phyloP scores from a whole-genome alignment of 2,797 vertebrate species.

The Cheirogaleus major region DNA sequence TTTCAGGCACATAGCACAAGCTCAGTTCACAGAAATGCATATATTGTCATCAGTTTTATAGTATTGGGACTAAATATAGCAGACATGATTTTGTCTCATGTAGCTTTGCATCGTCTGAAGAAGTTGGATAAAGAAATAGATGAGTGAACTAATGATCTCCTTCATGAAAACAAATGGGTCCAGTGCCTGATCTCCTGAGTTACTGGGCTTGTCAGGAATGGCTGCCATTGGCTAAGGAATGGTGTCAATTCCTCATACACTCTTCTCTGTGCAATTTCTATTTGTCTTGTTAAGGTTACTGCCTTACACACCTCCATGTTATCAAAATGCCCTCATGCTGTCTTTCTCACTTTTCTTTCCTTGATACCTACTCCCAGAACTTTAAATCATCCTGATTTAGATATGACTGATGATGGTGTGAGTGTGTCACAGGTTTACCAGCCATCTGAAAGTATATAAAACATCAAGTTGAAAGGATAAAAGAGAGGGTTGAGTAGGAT shows the following conservation, averaged over 20 bases:
- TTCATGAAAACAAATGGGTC: background rate
- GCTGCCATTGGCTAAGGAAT: background rate
- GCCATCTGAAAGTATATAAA: background rate
- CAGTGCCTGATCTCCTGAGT: background rate
- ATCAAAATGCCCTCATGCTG: background rate
- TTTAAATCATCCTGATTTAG: background rate
- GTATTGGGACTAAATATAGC: background rate
- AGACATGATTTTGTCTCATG: background rate
- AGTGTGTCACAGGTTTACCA: background rate
- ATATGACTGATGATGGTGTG: background rate
- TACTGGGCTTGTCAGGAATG: background rate
- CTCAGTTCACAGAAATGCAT: background rate
- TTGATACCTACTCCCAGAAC: background rate
- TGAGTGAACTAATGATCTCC: accelerated
- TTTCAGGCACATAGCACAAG: background rate
- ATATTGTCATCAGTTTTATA: background rate
- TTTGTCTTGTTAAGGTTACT: background rate
- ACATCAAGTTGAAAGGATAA: background rate
- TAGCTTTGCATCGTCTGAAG: background rate
- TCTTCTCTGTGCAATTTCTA: background rate
- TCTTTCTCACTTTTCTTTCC: background rate
- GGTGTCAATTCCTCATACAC: background rate
- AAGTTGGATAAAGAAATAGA: background rate
- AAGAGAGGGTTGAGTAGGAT: background rate
- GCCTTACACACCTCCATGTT: background rate